A percentile compares a stretch with the other conserved stretches of the same genome.
phyloP scores from a whole-genome alignment of 2,113 vertebrate genomes.

The Dinomys branickii region DNA sequence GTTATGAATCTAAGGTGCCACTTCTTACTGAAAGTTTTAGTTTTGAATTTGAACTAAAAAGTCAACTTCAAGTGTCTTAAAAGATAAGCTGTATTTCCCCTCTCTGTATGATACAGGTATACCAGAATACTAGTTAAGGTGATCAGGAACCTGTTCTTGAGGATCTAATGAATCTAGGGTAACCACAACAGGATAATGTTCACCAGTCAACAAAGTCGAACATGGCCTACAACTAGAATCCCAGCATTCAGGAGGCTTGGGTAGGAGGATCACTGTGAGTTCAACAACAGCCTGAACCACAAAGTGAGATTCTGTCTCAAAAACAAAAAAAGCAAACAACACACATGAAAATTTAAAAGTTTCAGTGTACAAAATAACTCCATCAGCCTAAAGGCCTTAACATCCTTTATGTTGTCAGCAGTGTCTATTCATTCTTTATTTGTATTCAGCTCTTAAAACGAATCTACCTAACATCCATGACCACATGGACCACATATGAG shows the following conservation, averaged over 20 bases:
- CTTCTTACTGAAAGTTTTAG: slow-evolving; percentile 46
- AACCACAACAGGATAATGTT: background rate
- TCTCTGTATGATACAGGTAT: background rate
- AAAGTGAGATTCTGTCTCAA: background rate
- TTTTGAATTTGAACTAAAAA: slow-evolving; percentile 57
- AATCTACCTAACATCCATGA: background rate
- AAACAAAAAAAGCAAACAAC: background rate
- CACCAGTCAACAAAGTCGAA: slow-evolving; percentile 27
- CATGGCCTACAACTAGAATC: background rate
- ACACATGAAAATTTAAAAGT: background rate
- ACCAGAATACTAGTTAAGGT: slow-evolving; percentile 4
- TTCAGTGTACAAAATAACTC: background rate
- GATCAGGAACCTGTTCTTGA: background rate
- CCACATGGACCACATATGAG: background rate
- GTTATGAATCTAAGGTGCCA: slow-evolving; percentile 27
- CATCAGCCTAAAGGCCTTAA: background rate
- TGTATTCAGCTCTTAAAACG: background rate
- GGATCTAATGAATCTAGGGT: background rate
- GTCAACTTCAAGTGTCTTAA: slow-evolving; percentile 41
- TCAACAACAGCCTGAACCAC: background rate
- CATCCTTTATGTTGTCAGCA: background rate
- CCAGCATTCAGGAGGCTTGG: background rate
- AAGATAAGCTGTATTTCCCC: slow-evolving; percentile 24
- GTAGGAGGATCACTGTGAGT: background rate
- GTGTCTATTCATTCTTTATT: background rate